Evolutionary conservation across 2,888 invertebrate genomes (phyloP), one percentile per base, ranked within the genome.

Genomic region (Diadegma fenestrale): DNA sequence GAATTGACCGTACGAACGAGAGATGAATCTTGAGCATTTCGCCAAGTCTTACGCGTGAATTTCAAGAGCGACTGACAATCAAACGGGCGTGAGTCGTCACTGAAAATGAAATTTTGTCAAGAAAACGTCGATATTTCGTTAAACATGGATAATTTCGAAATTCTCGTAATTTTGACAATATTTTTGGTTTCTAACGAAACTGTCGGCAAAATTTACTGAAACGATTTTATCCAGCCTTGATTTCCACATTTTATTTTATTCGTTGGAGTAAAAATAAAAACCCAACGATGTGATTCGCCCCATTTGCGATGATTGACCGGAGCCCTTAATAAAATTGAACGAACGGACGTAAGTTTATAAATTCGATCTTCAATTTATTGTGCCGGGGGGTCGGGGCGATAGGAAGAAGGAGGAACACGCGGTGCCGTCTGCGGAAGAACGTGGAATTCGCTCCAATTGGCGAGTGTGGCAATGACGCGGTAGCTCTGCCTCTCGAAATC

Each of bases 1-100:
- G 63, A 82, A 85, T 85, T 85, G 85, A 85, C 85, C 85, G 80
- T 68, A 82, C 51, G 85, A 80, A 85, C 85, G 85, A 82, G 85
- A 82, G 71, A 41, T 12, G 82, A 85, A 85, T 85, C 45, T 76
- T 43, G 43, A 77, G 68, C 41, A 41, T 17, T 54, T 19, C 58
- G 14, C 58, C 1, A 26, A 58, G 58, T 6, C 26, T 14, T 14
- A 58, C 58, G 1, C 26, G 22, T 58, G 58, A 26, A 58, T 54
- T 26, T 58, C 58, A 26, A 14, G 26, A 10, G 37, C 37, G 14
- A 1, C 14, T 58, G 26, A 26, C 58, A 58, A 58, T 58, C 22
- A 26, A 6, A 26, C 2, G 14, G 14, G 1, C 26, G 3, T 26
- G 14, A 58, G 10, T 58, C 58, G n/a, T n/a, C n/a, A n/a, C n/a